These are phyloP conservation scores for Laothoe populi DNA, from an alignment of 2,888 invertebrate species.

Conservation along the genomic window DNA sequence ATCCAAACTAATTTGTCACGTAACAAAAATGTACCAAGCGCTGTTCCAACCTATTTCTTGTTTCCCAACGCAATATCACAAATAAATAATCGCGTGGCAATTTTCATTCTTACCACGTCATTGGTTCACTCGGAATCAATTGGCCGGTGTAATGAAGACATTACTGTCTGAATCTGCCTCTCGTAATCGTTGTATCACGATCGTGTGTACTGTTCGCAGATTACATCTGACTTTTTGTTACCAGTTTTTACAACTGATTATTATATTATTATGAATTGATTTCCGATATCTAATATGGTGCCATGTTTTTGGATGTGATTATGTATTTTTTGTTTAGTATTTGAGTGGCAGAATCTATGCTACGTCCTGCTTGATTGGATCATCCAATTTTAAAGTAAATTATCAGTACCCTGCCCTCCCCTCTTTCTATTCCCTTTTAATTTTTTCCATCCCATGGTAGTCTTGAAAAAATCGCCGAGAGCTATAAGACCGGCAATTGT, in stretches of 20 bases:
- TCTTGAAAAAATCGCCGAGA: too few species aligned
- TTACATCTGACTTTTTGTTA: constrained; percentile 15
- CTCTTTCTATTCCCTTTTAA: too few species aligned
- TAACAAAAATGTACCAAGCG: neutral
- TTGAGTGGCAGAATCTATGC: too few species aligned
- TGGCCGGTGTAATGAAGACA: constrained; percentile 74
- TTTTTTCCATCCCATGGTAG: too few species aligned
- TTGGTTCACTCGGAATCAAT: constrained; percentile 60
- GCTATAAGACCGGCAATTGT: too few species aligned
- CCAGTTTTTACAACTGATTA: constrained; percentile 3
- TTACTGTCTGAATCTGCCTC: constrained; percentile 60
- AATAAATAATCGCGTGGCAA: constrained; percentile 27
- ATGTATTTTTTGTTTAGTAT: neutral
- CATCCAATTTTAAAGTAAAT: too few species aligned
- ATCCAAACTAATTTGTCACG: neutral
- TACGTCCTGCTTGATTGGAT: too few species aligned
- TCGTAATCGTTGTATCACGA: constrained; percentile 57
- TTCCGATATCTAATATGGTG: neutral
- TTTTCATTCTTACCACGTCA: constrained; percentile 22
- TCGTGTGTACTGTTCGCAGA: constrained; percentile 30
- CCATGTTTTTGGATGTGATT: neutral
- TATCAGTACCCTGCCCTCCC: too few species aligned
- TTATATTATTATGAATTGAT: constrained; percentile 21
- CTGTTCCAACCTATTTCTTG: constrained; percentile 16
- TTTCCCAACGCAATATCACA: constrained; percentile 22